Percentiles rank a stretch among this genome's conserved stretches.
These are phyloP conservation scores for Enteromius mattozi DNA, from an alignment of 2,797 vertebrate species.

Conservation along the genomic window DNA sequence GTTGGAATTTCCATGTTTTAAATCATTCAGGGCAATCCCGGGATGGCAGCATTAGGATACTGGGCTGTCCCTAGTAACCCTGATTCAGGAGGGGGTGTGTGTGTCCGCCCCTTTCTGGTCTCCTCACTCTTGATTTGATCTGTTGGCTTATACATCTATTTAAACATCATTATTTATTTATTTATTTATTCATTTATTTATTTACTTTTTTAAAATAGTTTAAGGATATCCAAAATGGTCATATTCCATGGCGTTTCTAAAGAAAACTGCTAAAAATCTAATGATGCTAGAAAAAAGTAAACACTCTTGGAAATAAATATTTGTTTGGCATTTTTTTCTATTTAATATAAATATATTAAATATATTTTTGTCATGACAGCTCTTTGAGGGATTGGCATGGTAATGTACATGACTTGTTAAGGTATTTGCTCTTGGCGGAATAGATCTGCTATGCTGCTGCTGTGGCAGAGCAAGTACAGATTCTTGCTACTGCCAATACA, in stretches of 20 bases:
- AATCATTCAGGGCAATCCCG: constrained; percentile 8
- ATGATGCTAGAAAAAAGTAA: background rate
- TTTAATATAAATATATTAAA: background rate
- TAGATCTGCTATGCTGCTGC: too few species aligned
- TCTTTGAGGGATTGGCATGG: too few species aligned
- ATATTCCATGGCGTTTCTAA: background rate
- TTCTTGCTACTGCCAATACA: too few species aligned
- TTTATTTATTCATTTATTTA: background rate
- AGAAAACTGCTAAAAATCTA: background rate
- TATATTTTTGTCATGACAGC: too few species aligned
- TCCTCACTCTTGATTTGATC: background rate
- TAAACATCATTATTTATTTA: background rate
- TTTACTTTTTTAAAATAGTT: too few species aligned
- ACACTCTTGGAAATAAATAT: background rate
- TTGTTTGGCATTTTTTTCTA: background rate
- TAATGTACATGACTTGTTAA: too few species aligned
- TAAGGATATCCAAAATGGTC: background rate
- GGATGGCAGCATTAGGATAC: background rate
- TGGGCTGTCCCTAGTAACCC: background rate
- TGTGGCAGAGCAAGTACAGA: too few species aligned
- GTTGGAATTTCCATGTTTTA: background rate
- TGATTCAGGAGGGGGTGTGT: background rate
- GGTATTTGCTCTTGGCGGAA: too few species aligned
- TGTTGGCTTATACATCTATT: background rate
- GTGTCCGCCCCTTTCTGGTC: background rate